Evolutionary conservation across 1,140 invertebrate species (phyloP).

Genomic region (Cheumatopsyche charites): DNA sequence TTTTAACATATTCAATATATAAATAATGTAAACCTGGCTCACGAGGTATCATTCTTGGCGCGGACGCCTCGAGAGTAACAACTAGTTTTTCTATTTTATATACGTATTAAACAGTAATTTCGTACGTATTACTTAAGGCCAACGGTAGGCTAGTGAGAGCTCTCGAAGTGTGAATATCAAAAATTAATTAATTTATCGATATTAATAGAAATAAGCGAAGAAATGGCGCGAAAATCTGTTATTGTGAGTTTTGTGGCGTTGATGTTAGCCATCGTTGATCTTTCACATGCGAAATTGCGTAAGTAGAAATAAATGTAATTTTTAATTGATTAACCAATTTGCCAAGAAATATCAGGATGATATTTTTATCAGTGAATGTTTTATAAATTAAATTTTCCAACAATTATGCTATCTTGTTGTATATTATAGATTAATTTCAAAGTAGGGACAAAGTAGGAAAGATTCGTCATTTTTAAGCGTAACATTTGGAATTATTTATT

Average conservation of each 20-base stretch:
- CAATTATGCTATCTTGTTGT: too few species aligned
- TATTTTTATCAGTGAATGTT: too few species aligned
- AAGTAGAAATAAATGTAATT: not conserved
- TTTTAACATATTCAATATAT: conserved; percentile 11
- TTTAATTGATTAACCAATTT: too few species aligned
- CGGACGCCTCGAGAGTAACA: conserved; percentile 24
- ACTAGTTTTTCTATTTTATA: conserved; percentile 15
- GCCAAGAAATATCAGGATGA: too few species aligned
- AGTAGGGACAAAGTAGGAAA: too few species aligned
- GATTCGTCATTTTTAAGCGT: too few species aligned
- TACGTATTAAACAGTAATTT: not conserved
- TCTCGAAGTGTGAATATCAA: not conserved
- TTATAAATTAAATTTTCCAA: too few species aligned
- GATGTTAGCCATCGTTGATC: not conserved
- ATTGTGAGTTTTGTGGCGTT: not conserved
- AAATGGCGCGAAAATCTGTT: not conserved
- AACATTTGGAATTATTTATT: too few species aligned
- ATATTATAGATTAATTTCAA: too few species aligned
- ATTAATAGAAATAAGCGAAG: not conserved
- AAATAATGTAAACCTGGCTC: conserved; percentile 6
- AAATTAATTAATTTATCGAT: not conserved
- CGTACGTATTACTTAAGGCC: not conserved
- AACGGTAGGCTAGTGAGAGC: not conserved
- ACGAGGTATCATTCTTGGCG: not conserved
- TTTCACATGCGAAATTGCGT: not conserved